phyloP scores from a whole-genome alignment of 2,113 vertebrate species.

The Embiotoca jacksoni region DNA sequence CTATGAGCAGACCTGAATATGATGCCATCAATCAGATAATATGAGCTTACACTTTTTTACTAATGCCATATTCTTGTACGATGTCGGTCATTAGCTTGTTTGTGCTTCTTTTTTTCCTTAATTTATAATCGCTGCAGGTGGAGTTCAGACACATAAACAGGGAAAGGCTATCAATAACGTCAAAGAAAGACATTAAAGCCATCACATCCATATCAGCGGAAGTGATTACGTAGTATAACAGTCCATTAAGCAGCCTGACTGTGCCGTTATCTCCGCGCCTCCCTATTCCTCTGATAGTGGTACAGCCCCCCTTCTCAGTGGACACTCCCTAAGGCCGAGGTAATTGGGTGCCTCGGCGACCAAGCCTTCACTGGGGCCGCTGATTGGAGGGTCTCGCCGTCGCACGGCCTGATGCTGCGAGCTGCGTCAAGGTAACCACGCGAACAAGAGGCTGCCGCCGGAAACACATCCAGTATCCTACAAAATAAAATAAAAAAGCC shows the following conservation, averaged over 20 bases:
- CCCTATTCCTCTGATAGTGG: slow-evolving; percentile 64
- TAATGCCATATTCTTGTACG: neutral
- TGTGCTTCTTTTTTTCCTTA: neutral
- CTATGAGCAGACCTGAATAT: neutral
- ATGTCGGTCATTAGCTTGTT: neutral
- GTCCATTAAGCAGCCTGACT: neutral
- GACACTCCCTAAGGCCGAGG: slow-evolving; percentile 65
- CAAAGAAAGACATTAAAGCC: neutral
- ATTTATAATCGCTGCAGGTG: neutral
- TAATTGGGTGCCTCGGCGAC: slow-evolving; percentile 74
- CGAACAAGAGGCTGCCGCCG: neutral
- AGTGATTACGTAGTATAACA: neutral
- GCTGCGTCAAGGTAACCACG: neutral
- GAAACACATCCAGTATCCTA: neutral
- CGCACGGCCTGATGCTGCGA: slow-evolving; percentile 68
- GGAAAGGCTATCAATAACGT: neutral
- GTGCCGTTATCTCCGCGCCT: neutral
- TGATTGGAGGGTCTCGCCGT: slow-evolving; percentile 75
- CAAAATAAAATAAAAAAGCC: slow-evolving; percentile 44
- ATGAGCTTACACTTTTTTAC: neutral
- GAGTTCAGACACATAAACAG: neutral
- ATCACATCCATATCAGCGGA: neutral
- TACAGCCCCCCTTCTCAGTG: slow-evolving; percentile 61
- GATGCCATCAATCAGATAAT: neutral
- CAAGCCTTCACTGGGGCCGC: slow-evolving; percentile 42